These are phyloP conservation scores for Ennomos erosarius DNA, from an alignment of 2,888 invertebrate species.

Conservation along the genomic window DNA sequence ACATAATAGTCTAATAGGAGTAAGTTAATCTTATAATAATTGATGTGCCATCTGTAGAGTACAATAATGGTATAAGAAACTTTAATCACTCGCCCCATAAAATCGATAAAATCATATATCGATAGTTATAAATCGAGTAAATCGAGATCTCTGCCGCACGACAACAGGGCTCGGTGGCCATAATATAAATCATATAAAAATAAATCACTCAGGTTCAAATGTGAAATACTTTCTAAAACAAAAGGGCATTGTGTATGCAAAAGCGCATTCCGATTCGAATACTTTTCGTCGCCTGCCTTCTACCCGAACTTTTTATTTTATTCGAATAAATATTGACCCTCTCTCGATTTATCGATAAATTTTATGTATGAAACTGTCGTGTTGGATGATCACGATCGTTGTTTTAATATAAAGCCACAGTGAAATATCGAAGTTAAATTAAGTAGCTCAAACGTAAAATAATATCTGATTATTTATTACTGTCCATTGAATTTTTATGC, in stretches of 20 bases:
- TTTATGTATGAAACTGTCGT: conserved; percentile 74
- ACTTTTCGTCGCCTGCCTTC: conserved; percentile 81
- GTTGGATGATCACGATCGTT: conserved; percentile 77
- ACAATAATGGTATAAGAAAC: conserved; percentile 1
- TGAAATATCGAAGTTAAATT: conserved; percentile 58
- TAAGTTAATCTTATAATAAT: too few relatives aligned
- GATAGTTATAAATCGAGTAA: conserved; percentile 26
- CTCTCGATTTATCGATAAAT: conserved; percentile 76
- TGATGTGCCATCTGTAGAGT: too few relatives aligned
- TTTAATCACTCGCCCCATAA: conserved; percentile 14
- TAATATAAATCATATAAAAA: conserved; percentile 81
- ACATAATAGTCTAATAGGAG: too few relatives aligned
- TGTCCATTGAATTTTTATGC: neutral
- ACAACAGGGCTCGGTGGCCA: conserved; percentile 55
- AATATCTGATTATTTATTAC: neutral
- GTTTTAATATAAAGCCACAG: conserved; percentile 61
- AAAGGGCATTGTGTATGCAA: conserved; percentile 84
- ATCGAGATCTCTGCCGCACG: conserved; percentile 44
- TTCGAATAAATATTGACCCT: conserved; percentile 60
- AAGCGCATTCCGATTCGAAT: conserved; percentile 80
- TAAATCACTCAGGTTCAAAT: conserved; percentile 81
- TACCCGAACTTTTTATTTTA: conserved; percentile 63
- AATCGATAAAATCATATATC: conserved; percentile 20
- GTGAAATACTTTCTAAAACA: conserved; percentile 85
- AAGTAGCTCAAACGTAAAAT: conserved; percentile 47